Evolutionary conservation across 2,113 vertebrate species (phyloP), one percentile per base, ranked within the genome.

Genomic region (Neomonachus schauinslandi): DNA sequence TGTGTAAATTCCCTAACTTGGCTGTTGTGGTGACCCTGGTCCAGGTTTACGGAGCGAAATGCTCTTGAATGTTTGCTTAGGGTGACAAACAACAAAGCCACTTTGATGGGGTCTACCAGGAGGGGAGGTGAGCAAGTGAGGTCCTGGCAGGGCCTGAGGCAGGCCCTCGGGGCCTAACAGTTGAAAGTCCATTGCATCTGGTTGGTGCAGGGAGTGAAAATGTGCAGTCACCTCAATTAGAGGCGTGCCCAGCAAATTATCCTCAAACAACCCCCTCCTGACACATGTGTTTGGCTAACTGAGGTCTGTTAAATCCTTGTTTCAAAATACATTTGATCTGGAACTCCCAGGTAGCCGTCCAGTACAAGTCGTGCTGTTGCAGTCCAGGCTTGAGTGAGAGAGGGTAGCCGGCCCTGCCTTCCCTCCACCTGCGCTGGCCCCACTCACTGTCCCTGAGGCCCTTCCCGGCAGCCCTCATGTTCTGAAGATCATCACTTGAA

Each of bases 251-350:
- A 57, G 69, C 39, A 1, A 71, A 53, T 36, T 65, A 18, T 71
- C 63, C 42, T 91, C 61, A 14, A 57, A 74, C 63, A 67, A 31
- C 14, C 5, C 51, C 51, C 76, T 39, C 81, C 80, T 88, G 84
- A 94, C 36, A 39, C 59, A 36, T 96, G 76, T 72, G 69, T 89
- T 79, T 93, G 65, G 82, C 72, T 81, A 63, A 21, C 13, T 95
- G 92, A 96, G 63, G 57, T 57, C 95, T 94, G 31, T 69, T 89
- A 69, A 91, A 82, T 77, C 81, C 85, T 97, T 26, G 5, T 83
- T 69, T 95, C 42, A 61, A 83, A 91, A 63, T 65, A 76, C 33
- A 59, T 81, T 67, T 85, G 69, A 80, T 63, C 76, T 63, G 57
- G 24, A 69, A 39, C 4, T 22, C 39, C 77, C 15, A 10, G 16